Percentiles rank a stretch among this genome's conserved stretches.
Conservation (phyloP, 2,888 invertebrate species). For the Caenorhabditis imperialis region DNA sequence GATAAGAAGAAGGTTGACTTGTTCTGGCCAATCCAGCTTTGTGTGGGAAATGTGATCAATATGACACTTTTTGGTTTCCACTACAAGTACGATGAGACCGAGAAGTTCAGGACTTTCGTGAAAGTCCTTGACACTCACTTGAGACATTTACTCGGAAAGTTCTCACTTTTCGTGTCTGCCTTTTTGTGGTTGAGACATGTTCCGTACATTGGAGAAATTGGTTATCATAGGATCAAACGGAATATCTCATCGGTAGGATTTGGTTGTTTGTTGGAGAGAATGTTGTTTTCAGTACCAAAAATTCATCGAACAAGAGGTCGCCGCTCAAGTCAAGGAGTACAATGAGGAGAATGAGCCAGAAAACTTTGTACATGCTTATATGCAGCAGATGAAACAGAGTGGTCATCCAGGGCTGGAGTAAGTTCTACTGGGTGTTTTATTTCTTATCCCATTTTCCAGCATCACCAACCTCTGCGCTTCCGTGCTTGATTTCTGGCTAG, state of each 20-base stretch:
- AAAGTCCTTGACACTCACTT: conserved; percentile 17
- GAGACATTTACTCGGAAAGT: neutral
- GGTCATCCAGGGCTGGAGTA: conserved; percentile 28
- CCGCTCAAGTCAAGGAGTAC: conserved; percentile 36
- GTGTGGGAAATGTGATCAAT: conserved; percentile 67
- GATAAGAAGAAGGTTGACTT: conserved; percentile 39
- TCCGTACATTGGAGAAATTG: conserved; percentile 45
- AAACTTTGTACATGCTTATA: conserved; percentile 58
- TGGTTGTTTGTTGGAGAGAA: no score
- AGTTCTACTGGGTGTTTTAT: no score
- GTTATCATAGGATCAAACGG: conserved; percentile 16
- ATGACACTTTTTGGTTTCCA: conserved; percentile 58
- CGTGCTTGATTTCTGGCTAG: conserved; percentile 63
- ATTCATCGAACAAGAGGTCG: conserved; percentile 32
- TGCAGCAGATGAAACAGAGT: conserved; percentile 33
- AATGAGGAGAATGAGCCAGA: conserved; percentile 48
- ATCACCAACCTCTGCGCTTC: conserved; percentile 34
- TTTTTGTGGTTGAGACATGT: conserved; percentile 42
- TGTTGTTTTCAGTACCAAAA: conserved; percentile 28
- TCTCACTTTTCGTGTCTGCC: conserved; percentile 13
- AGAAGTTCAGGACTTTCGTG: conserved; percentile 48
- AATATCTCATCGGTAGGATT: conserved; percentile 21
- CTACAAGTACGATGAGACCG: conserved; percentile 49
- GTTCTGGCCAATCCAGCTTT: conserved; percentile 58
- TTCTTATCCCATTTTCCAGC: no score